Evolutionary conservation across 2,113 vertebrate species (phyloP).

Genomic region (Rhinolophus sinicus): DNA sequence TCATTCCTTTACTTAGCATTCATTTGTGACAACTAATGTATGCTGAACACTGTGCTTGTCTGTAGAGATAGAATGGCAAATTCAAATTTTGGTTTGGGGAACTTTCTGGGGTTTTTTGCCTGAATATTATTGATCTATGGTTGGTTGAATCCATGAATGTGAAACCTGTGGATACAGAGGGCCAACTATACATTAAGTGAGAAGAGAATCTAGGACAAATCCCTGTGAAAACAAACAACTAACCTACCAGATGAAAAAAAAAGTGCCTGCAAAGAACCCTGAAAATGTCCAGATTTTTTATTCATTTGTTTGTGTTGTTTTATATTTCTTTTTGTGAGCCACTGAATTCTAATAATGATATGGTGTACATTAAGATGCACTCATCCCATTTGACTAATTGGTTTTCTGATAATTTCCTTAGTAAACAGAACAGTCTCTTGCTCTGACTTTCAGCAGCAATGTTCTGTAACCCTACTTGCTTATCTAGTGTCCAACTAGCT

Average conservation of each 20-base stretch:
- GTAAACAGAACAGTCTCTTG: not conserved
- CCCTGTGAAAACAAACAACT: not conserved
- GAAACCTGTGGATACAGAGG: not conserved
- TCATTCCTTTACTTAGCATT: constrained; percentile 13
- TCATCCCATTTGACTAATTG: not conserved
- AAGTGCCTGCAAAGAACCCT: not conserved
- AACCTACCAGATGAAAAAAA: not conserved
- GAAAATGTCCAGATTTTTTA: not conserved
- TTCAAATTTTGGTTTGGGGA: not conserved
- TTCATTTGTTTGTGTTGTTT: not conserved
- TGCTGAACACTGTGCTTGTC: not conserved
- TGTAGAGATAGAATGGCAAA: not conserved
- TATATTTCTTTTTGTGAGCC: not conserved
- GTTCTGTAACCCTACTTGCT: not conserved
- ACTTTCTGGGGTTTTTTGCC: not conserved
- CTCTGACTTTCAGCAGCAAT: constrained; percentile 24
- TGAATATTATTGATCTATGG: not conserved
- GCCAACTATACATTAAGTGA: not conserved
- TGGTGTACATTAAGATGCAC: not conserved
- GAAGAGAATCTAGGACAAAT: not conserved
- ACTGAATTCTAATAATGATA: not conserved
- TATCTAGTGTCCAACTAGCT: not conserved
- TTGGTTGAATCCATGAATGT: not conserved
- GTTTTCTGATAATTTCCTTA: constrained; percentile 29
- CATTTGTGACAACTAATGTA: not conserved